Base-by-base conservation (phyloP, 1,140 invertebrate species). In the Copidosoma floridanum region DNA sequence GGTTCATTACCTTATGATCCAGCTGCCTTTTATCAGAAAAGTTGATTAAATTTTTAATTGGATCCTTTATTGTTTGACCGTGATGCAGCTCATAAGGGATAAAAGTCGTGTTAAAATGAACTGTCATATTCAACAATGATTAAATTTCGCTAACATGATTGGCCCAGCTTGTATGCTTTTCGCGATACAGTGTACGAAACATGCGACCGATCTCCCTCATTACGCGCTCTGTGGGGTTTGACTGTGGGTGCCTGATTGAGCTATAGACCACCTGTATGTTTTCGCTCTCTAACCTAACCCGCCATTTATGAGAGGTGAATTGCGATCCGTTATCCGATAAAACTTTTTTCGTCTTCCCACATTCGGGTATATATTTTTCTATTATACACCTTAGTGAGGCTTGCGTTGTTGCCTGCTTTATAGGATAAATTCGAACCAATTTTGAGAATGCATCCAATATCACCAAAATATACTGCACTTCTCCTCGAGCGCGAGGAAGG, bases 41-140 rank as follows among this genome's bases (percentile, higher is more conserved):
- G 11, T 41, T 41, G 10, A 41, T n/a, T 3, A 44, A 10, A 8
- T 41, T 41, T n/a, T 12, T 12, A 16, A 41, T 41, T 41, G 10
- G 10, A 41, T 41, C 38, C 16, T 41, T 4, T 8, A 8, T 6
- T 5, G 4, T 16, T 41, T 44, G 40, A 18, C 77, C 76, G 57
- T 65, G 72, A 14, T 78, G 40, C 1, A 81, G 48, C 53, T 77
- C 69, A 51, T 55, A 69, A 0, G 80, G 78, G 0, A 67, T 68
- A 47, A 53, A 73, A 0, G 70, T 66, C 0, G 72, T 80, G 14
- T 63, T 69, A n/a, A 58, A 38, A 61, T 81, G 76, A 12, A 62
- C 57, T 7, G 73, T 65, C 5, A 68, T 66, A 61, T 80, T 81
- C 40, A 77, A 71, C 1, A 69, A 56, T 7, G 53, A 41, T 55